Evolutionary conservation across 2,113 vertebrate genomes (phyloP).

Genomic region (Barbus barbus): DNA sequence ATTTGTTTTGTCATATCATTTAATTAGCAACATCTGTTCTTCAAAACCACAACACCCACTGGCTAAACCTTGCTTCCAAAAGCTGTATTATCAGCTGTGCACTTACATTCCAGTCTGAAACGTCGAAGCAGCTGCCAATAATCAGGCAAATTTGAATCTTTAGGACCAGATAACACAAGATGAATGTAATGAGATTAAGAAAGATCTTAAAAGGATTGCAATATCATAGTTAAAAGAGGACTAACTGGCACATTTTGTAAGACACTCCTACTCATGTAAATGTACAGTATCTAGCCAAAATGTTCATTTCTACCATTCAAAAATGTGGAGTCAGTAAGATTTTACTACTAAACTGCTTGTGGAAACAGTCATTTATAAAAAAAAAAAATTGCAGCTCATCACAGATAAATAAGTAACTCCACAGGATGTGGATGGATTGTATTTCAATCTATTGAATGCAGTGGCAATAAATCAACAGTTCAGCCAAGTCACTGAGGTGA

Average conservation of each 20-base stretch:
- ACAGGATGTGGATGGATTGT: not conserved
- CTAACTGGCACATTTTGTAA: not conserved
- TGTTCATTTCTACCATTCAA: not conserved
- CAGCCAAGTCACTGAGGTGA: constrained; percentile 2
- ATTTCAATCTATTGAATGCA: not conserved
- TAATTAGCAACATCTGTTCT: constrained; percentile 5
- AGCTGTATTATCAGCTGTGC: not conserved
- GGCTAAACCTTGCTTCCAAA: not conserved
- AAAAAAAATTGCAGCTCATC: too few relatives aligned
- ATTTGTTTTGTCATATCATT: not conserved
- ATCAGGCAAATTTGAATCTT: not conserved
- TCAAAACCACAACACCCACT: not conserved
- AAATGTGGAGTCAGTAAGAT: not conserved
- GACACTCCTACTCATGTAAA: not conserved
- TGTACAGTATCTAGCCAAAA: not conserved
- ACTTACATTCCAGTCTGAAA: not conserved
- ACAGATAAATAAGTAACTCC: constrained; percentile 1
- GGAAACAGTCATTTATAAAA: too few relatives aligned
- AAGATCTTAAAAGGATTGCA: constrained; percentile 40
- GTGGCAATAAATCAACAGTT: not conserved
- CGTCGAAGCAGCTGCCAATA: not conserved
- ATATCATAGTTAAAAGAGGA: not conserved
- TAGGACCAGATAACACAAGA: not conserved
- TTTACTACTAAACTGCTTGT: too few relatives aligned
- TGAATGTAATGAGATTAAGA: constrained; percentile 34